Base-by-base conservation (phyloP, 2,113 vertebrate genomes). In the Alectura lathami region DNA sequence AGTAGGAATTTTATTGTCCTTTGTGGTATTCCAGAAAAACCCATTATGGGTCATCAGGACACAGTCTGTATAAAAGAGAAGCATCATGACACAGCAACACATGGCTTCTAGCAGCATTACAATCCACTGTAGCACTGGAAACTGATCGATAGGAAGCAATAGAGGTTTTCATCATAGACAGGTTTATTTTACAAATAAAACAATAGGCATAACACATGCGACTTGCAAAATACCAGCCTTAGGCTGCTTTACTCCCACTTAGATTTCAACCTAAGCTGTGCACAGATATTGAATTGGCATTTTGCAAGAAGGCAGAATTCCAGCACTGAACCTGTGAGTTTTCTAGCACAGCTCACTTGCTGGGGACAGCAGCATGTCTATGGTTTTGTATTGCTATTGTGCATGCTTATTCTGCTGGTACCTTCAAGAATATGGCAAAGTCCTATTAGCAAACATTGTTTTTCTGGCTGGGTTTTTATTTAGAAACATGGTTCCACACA, bases 81-180 rank as follows among this genome's bases (percentile, higher is more conserved):
- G 68, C 83, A 93, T 86, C 47, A 29, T 78, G 86, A 91, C 88
- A 72, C 68, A 95, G 88, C 68, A 95, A 6, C 43, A 53, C 47
- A 9, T 69, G 45, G 48, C 47, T 73, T 48, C 74, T 66, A 12
- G 50, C 12, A 20, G 76, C 66, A 9, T 30, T 73, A 29, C 69
- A 3, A 70, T 53, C 42, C 84, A 3, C 74, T 32, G 45, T 53
- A 62, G 29, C 69, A 59, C 48, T 2, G 1, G 9, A 24, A 53
- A 57, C 6, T 13, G 23, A 8, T 40, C 38, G 57, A 17, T 30
- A 47, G 69, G 63, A 56, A 93, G 53, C 34, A 43, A 2, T 0
- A 63, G 54, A 60, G 34, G 2, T 29, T 79, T 42, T 79, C 67
- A 45, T 29, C 47, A 51, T 1, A 54, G 74, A 34, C 24, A 3